phyloP scores from a whole-genome alignment of 2,113 vertebrate species.

The Sceloporus undulatus region DNA sequence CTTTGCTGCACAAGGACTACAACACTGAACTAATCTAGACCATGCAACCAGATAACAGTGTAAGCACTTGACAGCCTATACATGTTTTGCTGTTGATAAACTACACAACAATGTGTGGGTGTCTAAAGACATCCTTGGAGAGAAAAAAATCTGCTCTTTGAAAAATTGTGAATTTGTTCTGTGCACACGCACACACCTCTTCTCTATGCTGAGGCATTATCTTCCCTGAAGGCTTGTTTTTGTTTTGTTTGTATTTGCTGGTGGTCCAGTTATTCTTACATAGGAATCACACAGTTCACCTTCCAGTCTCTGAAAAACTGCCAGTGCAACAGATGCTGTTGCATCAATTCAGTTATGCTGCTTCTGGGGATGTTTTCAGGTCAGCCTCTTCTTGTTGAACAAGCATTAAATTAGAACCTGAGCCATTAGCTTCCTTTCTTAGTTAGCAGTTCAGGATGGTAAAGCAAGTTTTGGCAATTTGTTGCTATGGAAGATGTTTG shows the following conservation, averaged over 20 bases:
- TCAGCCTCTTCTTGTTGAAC: slow-evolving; percentile 17
- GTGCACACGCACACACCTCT: too few relatives aligned
- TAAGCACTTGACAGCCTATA: background rate
- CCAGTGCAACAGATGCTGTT: background rate
- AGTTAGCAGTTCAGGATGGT: background rate
- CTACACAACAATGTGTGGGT: background rate
- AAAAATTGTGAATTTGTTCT: background rate
- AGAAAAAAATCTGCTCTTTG: background rate
- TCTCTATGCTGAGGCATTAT: background rate
- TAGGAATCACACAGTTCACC: background rate
- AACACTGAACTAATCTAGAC: background rate
- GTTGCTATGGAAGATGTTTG: background rate
- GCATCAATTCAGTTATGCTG: slow-evolving; percentile 34
- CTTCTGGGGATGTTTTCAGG: slow-evolving; percentile 63
- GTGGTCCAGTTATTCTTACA: background rate
- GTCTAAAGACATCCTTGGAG: background rate
- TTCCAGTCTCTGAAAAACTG: slow-evolving; percentile 18
- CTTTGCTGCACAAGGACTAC: background rate
- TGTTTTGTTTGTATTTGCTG: background rate
- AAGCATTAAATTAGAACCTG: slow-evolving; percentile 30
- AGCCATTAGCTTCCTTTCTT: slow-evolving; percentile 21
- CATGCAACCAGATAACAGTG: background rate
- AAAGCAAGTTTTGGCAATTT: background rate
- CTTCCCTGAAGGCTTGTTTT: background rate
- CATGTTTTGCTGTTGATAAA: background rate